Evolutionary conservation across 1,140 invertebrate species (phyloP), one percentile per base, ranked within the genome.

Genomic region (Triops cancriformis): DNA sequence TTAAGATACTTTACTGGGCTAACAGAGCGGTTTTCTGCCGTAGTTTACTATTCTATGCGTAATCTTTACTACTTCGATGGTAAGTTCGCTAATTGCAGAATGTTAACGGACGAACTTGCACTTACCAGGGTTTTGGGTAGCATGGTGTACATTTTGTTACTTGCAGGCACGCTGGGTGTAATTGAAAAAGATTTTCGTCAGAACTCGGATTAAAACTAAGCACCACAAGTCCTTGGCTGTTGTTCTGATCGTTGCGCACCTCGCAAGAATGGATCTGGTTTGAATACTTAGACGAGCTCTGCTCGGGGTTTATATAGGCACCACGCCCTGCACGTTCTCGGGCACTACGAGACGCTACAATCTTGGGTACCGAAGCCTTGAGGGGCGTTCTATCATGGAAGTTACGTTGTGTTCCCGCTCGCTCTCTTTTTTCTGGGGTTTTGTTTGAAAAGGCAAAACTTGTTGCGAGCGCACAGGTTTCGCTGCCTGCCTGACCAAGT

Each of bases 91-190:
- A n/a, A n/a, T n/a, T n/a, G n/a, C n/a, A n/a, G n/a, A n/a, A n/a
- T n/a, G n/a, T n/a, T n/a, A n/a, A n/a, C n/a, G n/a, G n/a, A n/a
- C n/a, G 45, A 31, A 64, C 5, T 7, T 42, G 18, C 1, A 78
- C 77, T 73, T 78, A 78, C 77, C 18, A 78, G 37, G 18, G 72
- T 74, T 74, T 73, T 78, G 72, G 74, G 26, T 45, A 43, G 18
- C 77, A 78, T 78, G 42, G 14, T 78, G 18, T 14, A 23, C 23
- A n/a, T 18, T 64, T 18, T n/a, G 23, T 9, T 64, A 6, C 14
- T 23, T 18, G 18, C 14, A 64, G 14, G 51, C 14, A 18, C 51
- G 14, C 23, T 18, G 7, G 18, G 18, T n/a, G 10, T 4, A 18
- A 12, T 5, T 18, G 43, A 12, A 45, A n/a, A 18, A 6, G 18